phyloP scores from a whole-genome alignment of 2,888 invertebrate genomes.

The Sesia apiformis region DNA sequence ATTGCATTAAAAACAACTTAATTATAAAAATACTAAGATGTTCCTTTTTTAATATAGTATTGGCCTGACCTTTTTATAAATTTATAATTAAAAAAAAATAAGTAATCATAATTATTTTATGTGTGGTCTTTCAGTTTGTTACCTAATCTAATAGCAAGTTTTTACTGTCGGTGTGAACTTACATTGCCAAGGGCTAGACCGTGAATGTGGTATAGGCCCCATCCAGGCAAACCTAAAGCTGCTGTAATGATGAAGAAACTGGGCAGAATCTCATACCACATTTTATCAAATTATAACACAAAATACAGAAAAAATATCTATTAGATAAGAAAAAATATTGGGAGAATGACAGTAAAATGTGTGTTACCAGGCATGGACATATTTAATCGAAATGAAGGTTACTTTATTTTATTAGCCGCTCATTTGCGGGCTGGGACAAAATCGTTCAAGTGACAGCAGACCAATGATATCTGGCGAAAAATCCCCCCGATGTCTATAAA shows the following conservation, averaged over 20 bases:
- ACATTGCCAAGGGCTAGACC: slow-evolving; percentile 77
- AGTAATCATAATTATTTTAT: not conserved
- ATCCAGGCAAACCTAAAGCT: slow-evolving; percentile 76
- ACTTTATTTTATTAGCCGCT: no score
- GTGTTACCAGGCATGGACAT: slow-evolving; percentile 24
- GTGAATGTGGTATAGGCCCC: slow-evolving; percentile 76
- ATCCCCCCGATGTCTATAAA: no score
- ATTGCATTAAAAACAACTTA: no score
- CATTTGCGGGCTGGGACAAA: no score
- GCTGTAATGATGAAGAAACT: slow-evolving; percentile 75
- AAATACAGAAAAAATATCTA: slow-evolving; percentile 17
- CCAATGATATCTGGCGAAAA: no score
- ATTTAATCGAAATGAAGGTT: not conserved
- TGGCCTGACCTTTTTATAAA: no score
- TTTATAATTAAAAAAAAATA: not conserved
- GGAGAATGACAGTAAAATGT: slow-evolving; percentile 10
- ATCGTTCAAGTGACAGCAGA: no score
- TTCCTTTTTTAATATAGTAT: no score
- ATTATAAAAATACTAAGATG: no score
- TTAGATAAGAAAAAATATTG: no score
- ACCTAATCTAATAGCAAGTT: slow-evolving; percentile 32
- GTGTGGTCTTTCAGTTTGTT: slow-evolving; percentile 19
- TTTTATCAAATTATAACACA: slow-evolving; percentile 31
- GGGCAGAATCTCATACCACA: slow-evolving; percentile 85
- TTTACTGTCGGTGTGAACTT: slow-evolving; percentile 45